Evolutionary conservation across 2,113 vertebrate genomes (phyloP), one percentile per base, ranked within the genome.

Genomic region (Bufo bufo): DNA sequence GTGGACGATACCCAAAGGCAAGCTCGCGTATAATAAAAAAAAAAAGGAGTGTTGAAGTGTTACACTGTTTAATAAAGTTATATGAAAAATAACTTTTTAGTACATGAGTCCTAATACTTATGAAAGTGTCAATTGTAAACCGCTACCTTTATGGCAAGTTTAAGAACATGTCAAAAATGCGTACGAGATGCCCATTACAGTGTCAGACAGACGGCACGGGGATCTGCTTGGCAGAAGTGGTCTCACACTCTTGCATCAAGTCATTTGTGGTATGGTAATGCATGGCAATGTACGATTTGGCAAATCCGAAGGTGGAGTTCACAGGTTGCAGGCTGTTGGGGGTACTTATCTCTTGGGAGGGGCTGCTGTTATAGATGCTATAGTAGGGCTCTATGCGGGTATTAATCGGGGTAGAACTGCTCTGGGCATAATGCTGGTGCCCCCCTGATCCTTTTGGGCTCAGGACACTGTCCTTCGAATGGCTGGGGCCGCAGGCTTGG

Each of bases 371-470:
- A 77, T 99, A 99, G 90, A 99, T 97, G 84, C 98, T 99, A 91
- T 98, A 99, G 90, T 98, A 99, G 33, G 98, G 97, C 89, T 99
- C 98, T 0, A 99, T 95, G 13, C 97, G 97, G 0, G 97, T 99
- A 95, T 99, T 97, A 93, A 99, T 94, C 4, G 98, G 97, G 0
- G 97, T 98, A 0, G 98, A 99, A 90, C 96, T 98, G 91, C 97
- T 98, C 9, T 96, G 96, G 0, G 94, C 96, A 0, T 93, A 95
- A 86, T 94, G 96, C 58, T 96, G 97, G 12, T 95, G 95, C 13
- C 93, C 95, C 0, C 88, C 93, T 0, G 96, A 96, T 6, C 88
- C 90, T 89, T 93, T 96, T 6, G 97, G 97, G 85, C 97, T 99
- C 7, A 93, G 95, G 23, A 92, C 81, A 4, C 96, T 97, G 19